Conservation (phyloP, 2,797 vertebrate species). For the Ispidina lecontei region DNA sequence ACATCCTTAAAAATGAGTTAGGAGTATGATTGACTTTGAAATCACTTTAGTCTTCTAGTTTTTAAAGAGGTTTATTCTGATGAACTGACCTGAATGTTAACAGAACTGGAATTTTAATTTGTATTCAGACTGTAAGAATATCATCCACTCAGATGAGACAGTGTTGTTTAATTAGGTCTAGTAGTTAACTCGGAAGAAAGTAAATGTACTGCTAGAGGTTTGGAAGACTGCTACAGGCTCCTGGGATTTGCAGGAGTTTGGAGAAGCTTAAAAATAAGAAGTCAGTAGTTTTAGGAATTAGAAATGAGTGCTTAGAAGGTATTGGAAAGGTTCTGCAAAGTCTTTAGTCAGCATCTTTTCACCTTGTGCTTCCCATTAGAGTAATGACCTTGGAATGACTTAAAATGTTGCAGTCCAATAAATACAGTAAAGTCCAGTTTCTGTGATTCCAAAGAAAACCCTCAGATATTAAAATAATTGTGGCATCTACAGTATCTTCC, state of each 20-base stretch:
- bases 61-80: constrained; percentile 74
- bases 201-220: constrained; percentile 63
- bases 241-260: constrained; percentile 69
- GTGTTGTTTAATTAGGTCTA: constrained; percentile 83
- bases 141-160: constrained; percentile 73
- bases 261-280: constrained; percentile 67
- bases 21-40: constrained; percentile 74
- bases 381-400: constrained; percentile 70
- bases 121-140: constrained; percentile 78
- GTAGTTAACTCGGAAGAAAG: constrained; percentile 78
- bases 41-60: constrained; percentile 75
- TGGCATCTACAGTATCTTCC: not conserved
- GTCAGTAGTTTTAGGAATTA: constrained; percentile 61
- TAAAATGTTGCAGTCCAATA: constrained; percentile 42
- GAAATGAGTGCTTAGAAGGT: constrained; percentile 51
- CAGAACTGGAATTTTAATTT: constrained; percentile 74
- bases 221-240: constrained; percentile 50
- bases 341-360: constrained; percentile 33
- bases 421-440: constrained; percentile 27
- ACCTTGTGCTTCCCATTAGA: constrained; percentile 41
- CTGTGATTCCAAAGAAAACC: constrained; percentile 41
- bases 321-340: constrained; percentile 24
- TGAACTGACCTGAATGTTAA: constrained; percentile 80
- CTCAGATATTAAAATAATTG: constrained; percentile 25
- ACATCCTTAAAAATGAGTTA: constrained; percentile 49